Conservation (phyloP, 2,113 vertebrate genomes). For the Tragelaphus imberbis region DNA sequence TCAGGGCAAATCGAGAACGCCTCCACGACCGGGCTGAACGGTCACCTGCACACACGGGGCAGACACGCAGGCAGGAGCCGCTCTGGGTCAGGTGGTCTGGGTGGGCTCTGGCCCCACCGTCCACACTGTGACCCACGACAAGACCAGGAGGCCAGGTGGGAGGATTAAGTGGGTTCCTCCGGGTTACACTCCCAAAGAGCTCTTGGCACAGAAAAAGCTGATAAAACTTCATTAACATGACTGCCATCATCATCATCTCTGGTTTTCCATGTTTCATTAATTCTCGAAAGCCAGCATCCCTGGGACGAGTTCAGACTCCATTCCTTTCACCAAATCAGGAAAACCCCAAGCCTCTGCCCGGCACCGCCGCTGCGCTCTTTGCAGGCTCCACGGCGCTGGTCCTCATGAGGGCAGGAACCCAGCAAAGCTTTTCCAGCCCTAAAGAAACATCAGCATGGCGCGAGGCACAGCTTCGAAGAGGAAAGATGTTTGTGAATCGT, state of each 20-base stretch:
- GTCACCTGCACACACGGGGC: accelerated
- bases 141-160: too few relatives aligned
- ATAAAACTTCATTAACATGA: accelerated
- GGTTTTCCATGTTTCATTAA: neutral
- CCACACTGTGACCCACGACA: neutral
- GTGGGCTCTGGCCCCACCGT: neutral
- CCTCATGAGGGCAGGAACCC: accelerated
- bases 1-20: accelerated
- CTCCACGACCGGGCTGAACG: accelerated
- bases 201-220: neutral
- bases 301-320: neutral
- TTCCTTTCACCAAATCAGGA: neutral
- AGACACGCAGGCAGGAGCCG: accelerated
- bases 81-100: neutral
- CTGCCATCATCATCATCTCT: neutral
- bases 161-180: neutral
- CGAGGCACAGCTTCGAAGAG: neutral
- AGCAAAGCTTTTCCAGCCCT: neutral
- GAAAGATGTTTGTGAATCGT: accelerated
- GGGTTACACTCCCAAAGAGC: neutral
- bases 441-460: accelerated
- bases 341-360: accelerated
- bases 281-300: neutral
- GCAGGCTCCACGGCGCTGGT: accelerated
- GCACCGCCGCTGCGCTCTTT: accelerated